Conservation (phyloP, 2,113 vertebrate species). For the Notarius quadriscutis region DNA sequence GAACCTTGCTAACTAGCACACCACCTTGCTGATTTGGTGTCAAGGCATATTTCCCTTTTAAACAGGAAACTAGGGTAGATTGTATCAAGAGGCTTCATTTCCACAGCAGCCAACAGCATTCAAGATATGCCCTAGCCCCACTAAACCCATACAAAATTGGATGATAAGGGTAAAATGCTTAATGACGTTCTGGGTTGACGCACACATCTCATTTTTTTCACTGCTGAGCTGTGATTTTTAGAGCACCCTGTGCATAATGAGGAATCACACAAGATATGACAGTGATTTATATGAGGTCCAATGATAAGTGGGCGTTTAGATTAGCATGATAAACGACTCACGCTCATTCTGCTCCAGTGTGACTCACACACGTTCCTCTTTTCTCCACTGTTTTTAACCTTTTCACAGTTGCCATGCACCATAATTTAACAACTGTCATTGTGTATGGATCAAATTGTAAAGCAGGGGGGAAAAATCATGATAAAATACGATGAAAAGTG, state of each 20-base stretch:
- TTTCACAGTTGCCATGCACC: conserved; percentile 19
- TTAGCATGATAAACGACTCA: conserved; percentile 63
- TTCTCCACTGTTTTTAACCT: conserved; percentile 53
- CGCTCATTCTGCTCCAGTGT: conserved; percentile 48
- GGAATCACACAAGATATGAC: conserved; percentile 56
- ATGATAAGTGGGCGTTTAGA: conserved; percentile 59
- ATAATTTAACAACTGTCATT: conserved; percentile 35
- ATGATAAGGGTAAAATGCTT: conserved; percentile 3
- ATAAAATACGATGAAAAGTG: not conserved
- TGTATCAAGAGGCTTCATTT: not conserved
- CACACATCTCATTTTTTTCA: conserved; percentile 36
- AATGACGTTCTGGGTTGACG: not conserved
- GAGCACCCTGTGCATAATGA: conserved; percentile 48
- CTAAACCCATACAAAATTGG: not conserved
- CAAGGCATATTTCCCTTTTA: not conserved
- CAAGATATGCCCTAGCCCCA: not conserved
- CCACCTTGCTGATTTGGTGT: not conserved
- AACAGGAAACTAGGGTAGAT: not conserved
- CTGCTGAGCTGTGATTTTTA: conserved; percentile 37
- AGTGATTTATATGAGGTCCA: conserved; percentile 65
- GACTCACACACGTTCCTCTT: conserved; percentile 24
- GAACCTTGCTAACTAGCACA: too few species aligned
- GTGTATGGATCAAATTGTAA: conserved; percentile 2
- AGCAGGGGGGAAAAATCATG: not conserved
- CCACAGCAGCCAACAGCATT: not conserved